phyloP scores from a whole-genome alignment of 92 coral and sea anemone species.

The Phenganax subtilis region DNA sequence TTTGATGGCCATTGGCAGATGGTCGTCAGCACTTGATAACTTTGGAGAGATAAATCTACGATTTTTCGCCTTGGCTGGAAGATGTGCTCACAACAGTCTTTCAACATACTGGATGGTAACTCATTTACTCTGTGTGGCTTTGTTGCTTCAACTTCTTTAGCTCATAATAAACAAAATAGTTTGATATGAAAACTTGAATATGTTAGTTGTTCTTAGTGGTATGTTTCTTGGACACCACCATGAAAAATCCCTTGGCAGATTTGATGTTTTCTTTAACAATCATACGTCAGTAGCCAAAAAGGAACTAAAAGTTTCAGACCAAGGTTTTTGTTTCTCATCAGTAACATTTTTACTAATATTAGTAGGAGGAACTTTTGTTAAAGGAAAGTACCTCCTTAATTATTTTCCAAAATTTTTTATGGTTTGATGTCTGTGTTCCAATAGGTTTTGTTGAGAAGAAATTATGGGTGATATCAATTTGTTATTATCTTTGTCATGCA shows the following conservation, averaged over 20 bases:
- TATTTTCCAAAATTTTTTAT: slow-evolving; percentile 11
- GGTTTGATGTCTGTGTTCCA: slow-evolving; percentile 6
- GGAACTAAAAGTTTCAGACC: neutral
- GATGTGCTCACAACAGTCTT: slow-evolving; percentile 3
- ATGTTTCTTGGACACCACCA: neutral
- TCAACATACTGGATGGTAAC: slow-evolving; percentile 6
- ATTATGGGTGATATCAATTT: neutral
- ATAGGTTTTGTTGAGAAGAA: neutral
- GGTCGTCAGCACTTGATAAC: neutral
- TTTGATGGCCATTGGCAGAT: no score
- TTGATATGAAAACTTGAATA: neutral
- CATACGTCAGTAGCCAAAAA: neutral
- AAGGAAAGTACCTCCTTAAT: neutral
- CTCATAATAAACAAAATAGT: neutral
- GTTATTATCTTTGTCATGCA: neutral
- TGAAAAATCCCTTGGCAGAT: neutral
- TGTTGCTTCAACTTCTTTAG: neutral
- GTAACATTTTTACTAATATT: neutral
- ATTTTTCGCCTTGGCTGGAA: neutral
- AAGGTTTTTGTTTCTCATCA: neutral
- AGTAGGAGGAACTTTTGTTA: neutral
- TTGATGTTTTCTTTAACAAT: neutral
- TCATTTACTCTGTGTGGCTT: slow-evolving; percentile 1
- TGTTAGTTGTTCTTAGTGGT: neutral
- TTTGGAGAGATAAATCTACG: neutral